These are phyloP conservation scores for Scaptomyza graminum DNA, from an alignment of 1,140 invertebrate species.

Conservation along the genomic window DNA sequence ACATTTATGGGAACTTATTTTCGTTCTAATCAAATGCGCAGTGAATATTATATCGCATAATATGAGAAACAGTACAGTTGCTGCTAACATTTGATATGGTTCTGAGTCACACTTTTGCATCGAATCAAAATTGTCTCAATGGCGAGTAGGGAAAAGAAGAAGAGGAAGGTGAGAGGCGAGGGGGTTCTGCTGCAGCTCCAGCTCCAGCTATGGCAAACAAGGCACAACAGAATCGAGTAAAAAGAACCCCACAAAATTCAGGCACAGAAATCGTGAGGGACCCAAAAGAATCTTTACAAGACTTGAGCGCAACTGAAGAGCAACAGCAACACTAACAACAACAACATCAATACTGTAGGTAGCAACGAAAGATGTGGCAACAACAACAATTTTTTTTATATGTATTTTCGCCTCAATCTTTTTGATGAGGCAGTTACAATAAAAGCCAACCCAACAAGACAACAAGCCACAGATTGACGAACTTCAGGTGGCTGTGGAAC, in stretches of 20 bases:
- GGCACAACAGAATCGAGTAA: not conserved
- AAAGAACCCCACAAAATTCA: slow-evolving; percentile 14
- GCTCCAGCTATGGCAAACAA: slow-evolving; percentile 40
- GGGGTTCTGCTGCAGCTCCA: slow-evolving; percentile 16
- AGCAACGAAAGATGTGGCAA: slow-evolving; percentile 33
- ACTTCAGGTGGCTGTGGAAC: slow-evolving; percentile 25
- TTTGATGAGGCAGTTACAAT: slow-evolving; percentile 70
- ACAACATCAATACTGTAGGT: slow-evolving; percentile 4
- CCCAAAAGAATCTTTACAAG: slow-evolving; percentile 53
- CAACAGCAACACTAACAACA: slow-evolving; percentile 11
- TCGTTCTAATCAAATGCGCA: not conserved
- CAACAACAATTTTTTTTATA: slow-evolving; percentile 30
- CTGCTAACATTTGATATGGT: not conserved
- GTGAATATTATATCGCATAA: not conserved
- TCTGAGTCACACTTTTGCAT: slow-evolving; percentile 14
- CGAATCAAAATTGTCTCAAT: slow-evolving; percentile 17
- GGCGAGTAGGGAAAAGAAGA: not conserved
- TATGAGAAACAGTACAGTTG: slow-evolving; percentile 8
- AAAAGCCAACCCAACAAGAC: slow-evolving; percentile 52
- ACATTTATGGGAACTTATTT: not conserved
- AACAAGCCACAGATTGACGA: slow-evolving; percentile 41
- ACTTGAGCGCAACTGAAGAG: slow-evolving; percentile 49
- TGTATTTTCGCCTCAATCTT: slow-evolving; percentile 56
- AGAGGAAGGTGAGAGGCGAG: not conserved
- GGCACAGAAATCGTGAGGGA: slow-evolving; percentile 27